A percentile compares a stretch with the other conserved stretches of the same genome.
These are phyloP conservation scores for Ormyrus thymus DNA, from an alignment of 2,888 invertebrate genomes.

Conservation along the genomic window DNA sequence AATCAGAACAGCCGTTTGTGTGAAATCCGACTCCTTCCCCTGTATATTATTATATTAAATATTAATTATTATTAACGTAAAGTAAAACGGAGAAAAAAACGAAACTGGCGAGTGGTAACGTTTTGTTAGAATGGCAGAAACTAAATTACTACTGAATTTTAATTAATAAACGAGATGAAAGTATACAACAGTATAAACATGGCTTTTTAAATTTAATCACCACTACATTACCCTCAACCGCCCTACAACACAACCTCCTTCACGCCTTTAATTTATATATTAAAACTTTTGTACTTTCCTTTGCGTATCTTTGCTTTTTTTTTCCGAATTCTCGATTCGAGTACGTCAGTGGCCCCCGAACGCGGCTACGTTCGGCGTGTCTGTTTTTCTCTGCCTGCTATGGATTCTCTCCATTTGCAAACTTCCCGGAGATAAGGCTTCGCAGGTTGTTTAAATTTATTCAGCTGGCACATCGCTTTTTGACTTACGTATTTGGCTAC, in stretches of 20 bases:
- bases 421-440: constrained; percentile 13
- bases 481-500: constrained; percentile 16
- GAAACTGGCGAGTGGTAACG: constrained; percentile 64
- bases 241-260: background rate
- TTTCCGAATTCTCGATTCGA: background rate
- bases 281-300: background rate
- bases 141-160: constrained; percentile 75
- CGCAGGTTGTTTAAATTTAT: constrained; percentile 30
- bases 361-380: no score
- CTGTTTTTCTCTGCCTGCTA: background rate
- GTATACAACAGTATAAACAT: constrained; percentile 69
- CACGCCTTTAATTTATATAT: background rate
- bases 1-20: constrained; percentile 42
- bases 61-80: constrained; percentile 73
- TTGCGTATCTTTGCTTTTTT: background rate
- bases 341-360: no score
- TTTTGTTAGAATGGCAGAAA: constrained; percentile 74
- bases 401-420: constrained; percentile 6
- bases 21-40: constrained; percentile 61
- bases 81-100: constrained; percentile 60
- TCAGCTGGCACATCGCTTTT: constrained; percentile 23
- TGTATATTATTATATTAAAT: constrained; percentile 73
- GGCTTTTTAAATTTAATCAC: constrained; percentile 53
- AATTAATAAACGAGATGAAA: constrained; percentile 75
- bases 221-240: constrained; percentile 7